These are phyloP conservation scores for Bostrychus sinensis DNA, from an alignment of 2,113 vertebrate species.

Conservation along the genomic window DNA sequence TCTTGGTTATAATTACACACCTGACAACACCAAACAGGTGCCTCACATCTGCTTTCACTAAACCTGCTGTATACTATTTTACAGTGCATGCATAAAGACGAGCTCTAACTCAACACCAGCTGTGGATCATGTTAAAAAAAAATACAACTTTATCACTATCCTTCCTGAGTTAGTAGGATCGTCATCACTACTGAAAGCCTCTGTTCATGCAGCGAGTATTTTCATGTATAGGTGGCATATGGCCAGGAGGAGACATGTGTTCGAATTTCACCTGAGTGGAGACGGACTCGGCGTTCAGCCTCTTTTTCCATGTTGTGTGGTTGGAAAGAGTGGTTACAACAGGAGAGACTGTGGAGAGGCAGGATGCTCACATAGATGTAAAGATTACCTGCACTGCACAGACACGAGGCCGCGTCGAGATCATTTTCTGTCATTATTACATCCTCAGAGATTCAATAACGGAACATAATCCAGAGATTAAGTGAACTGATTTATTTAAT, in stretches of 20 bases:
- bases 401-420: constrained; percentile 38
- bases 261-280: constrained; percentile 48
- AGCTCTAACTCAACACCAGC: neutral
- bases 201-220: constrained; percentile 23
- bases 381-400: constrained; percentile 43
- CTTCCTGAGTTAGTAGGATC: constrained; percentile 3
- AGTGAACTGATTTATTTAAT: constrained; percentile 60
- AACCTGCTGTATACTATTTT: constrained; percentile 1
- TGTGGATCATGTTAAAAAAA: neutral
- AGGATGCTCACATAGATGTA: constrained; percentile 50
- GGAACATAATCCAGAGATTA: constrained; percentile 51
- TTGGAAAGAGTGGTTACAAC: constrained; percentile 43
- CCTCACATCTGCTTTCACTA: constrained; percentile 15
- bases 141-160: neutral
- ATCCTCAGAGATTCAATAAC: constrained; percentile 38
- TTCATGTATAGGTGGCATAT: constrained; percentile 45
- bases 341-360: constrained; percentile 27
- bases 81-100: constrained; percentile 5
- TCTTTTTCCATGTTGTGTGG: constrained; percentile 42
- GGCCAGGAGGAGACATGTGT: constrained; percentile 37
- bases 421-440: constrained; percentile 47
- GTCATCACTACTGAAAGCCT: constrained; percentile 10
- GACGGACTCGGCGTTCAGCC: constrained; percentile 43
- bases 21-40: constrained; percentile 24
- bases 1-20: constrained; percentile 23